Evolutionary conservation across 2,888 invertebrate species (phyloP), one percentile per base, ranked within the genome.

Genomic region (Synanthedon formicaeformis): DNA sequence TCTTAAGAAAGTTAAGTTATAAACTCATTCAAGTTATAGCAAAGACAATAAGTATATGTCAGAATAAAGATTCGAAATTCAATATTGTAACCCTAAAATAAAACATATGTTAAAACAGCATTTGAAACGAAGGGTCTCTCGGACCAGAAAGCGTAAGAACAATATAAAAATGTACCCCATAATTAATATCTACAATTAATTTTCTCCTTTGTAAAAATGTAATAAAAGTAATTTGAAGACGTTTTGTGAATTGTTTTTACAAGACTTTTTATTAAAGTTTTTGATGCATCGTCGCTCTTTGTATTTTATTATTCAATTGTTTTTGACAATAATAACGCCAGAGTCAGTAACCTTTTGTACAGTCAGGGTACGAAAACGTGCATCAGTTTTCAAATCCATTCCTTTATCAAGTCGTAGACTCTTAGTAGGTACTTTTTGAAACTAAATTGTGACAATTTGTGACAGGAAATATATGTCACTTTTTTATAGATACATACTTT

Each of bases 171-270:
- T 49, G 76, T 74, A 73, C 64, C 65, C 68, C 68, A 79, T 78
- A 84, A 86, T 85, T 84, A 85, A 84, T 82, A 79, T 77, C 73
- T 65, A 70, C 78, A 81, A 85, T 85, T 82, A 85, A 78, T 79
- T 74, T 65, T 66, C 62, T 72, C 75, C 76, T 75, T 82, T 81
- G 76, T 81, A 53, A 59, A 63, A 66, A 59, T 53, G 59, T 65
- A 62, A 67, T 62, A 65, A 61, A 65, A 66, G 62, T 53, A 57
- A 60, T 52, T 62, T 58, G 56, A 57, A 60, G 59, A 62, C 55
- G 57, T 56, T 50, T 58, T 62, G 57, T 62, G 57, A 58, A 60
- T 55, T 59, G 57, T 55, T 59, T 61, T 57, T 53, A 34, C 2
- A 10, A 34, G 34, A 34, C 34, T 34, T 34, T 34, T 34, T 34